Evolutionary conservation across 2,797 vertebrate genomes (phyloP), one percentile per base, ranked within the genome.

Genomic region (Denticeps clupeoides): DNA sequence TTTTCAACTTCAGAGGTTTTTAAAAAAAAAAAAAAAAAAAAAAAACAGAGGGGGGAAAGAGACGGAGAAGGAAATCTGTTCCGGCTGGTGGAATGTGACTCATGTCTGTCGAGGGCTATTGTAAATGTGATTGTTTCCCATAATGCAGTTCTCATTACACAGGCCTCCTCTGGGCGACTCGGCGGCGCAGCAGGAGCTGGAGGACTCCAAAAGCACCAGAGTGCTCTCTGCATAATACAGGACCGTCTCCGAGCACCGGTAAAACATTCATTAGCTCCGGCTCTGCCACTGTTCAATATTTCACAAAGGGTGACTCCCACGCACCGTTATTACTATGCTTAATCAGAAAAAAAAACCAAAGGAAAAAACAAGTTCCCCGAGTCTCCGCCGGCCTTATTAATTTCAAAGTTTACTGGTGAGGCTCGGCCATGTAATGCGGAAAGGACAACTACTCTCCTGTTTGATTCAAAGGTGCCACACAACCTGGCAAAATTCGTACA

Each of bases 241-340:
- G 27, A 53, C 43, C 52, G 12, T 55, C 47, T 62, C 29, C 5
- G n/a, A 51, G 32, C 29, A 7, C 47, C 33, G 56, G 52, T 55
- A 53, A 62, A 60, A 56, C 59, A 65, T 60, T 50, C 45, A 58
- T 65, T 51, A 49, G 49, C 40, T 24, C 22, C 41, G 22, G 24
- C 50, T 29, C 58, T 29, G 23, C 58, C 50, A 55, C 57, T 58
- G 48, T 45, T 63, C 53, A 64, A 68, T 65, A 58, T 64, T 68
- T 64, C 51, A 62, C 51, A 38, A 42, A 42, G 61, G 31, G 45
- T 33, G 27, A 51, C 52, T 51, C 44, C 52, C 40, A 53, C 51
- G 32, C 54, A 54, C 26, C 13, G 49, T 49, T 55, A 53, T 55
- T 63, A 59, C 55, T 49, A 51, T 19, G 26, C 25, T 50, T 63